Evolutionary conservation across 2,888 invertebrate genomes (phyloP), one percentile per base, ranked within the genome.

Genomic region (Papilio protenor): DNA sequence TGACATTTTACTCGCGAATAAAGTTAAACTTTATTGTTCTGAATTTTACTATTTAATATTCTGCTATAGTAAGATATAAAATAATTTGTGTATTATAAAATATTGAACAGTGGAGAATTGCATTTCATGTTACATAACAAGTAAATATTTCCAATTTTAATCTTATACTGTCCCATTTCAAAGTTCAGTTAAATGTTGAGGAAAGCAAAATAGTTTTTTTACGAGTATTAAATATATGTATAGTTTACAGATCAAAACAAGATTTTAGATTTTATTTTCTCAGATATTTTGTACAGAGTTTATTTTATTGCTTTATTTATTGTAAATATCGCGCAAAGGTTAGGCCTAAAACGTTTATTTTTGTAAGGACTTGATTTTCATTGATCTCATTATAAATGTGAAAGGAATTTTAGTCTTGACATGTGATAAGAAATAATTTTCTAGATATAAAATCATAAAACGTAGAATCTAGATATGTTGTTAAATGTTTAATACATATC

Each of bases 401-500:
- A 70, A 77, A 71, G 61, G 61, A 74, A 74, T 71, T 74, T 70
- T 78, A 72, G 75, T 76, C 76, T 76, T 73, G 47, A 66, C 73
- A 76, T 76, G 75, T 78, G 78, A 78, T 76, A 78, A 73, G 33
- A 57, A 3, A 14, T 40, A 57, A 49, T 61, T 75, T 33, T 77
- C 52, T 52, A 72, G 27, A 1, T 70, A 69, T 33, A 61, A 59
- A 64, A 45, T 70, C 59, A 73, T 45, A 55, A 47, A 27, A 55
- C 18, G 14, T 78, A 76, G 71, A 47, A 40, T 49, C 59, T 78
- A 78, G 78, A 59, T 76, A 78, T 66, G 75, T 78, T 78, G 66
- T 73, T 78, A 69, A 59, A 59, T 76, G 76, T 73, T 76, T 66
- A 66, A 72, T 66, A 78, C 78, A 78, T 76, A 78, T 78, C 76